These are phyloP conservation scores for Amorpha juglandis DNA, from an alignment of 2,888 invertebrate genomes.

Conservation along the genomic window DNA sequence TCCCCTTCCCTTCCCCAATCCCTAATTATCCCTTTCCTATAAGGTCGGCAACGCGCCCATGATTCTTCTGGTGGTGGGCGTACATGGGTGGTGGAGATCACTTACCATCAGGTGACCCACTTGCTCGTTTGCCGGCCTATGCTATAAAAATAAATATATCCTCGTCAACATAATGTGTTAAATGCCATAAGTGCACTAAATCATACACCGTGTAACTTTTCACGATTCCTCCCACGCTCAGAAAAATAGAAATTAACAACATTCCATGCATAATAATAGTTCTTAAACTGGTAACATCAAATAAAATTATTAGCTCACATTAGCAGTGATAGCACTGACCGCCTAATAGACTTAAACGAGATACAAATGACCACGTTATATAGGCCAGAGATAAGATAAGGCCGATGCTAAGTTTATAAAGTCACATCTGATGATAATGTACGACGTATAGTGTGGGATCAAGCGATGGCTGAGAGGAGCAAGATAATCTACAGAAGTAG, in stretches of 20 bases:
- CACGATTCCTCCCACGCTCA: no score
- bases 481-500: background rate
- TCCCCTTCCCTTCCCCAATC: no score
- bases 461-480: background rate
- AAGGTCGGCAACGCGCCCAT: no score
- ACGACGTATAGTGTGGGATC: background rate
- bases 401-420: slow-evolving; percentile 19
- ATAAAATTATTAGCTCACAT: slow-evolving; percentile 11
- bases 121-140: no score
- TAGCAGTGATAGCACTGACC: background rate
- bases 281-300: background rate
- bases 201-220: no score
- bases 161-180: no score
- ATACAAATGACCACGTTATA: slow-evolving; percentile 14
- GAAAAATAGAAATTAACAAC: background rate
- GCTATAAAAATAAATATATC: no score
- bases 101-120: no score
- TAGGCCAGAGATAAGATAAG: slow-evolving; percentile 26
- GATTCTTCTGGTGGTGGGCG: no score
- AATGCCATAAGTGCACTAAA: no score
- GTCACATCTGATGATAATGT: slow-evolving; percentile 15
- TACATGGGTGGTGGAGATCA: no score
- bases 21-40: no score
- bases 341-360: slow-evolving; percentile 15
- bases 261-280: background rate